phyloP scores from a whole-genome alignment of 2,113 vertebrate species.

The Mirza zaza region DNA sequence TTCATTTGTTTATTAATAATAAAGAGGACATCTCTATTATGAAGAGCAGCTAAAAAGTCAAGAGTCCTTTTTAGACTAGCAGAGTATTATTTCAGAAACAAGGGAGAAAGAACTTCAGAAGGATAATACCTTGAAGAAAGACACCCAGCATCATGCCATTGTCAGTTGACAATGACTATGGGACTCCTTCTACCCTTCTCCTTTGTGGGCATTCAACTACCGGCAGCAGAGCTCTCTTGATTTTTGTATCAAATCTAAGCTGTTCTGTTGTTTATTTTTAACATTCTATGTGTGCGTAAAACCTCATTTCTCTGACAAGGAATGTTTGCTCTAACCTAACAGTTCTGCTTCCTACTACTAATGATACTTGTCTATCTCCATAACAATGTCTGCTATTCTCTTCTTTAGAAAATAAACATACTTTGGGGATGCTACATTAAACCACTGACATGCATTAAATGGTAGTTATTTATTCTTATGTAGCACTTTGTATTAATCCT shows the following conservation, averaged over 20 bases:
- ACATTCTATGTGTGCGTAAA: neutral
- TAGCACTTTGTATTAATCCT: neutral
- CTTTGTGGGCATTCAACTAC: neutral
- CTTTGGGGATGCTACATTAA: neutral
- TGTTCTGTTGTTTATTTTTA: neutral
- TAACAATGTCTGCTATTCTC: neutral
- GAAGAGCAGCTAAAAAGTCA: conserved; percentile 22
- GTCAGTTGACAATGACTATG: neutral
- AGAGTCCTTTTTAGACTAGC: neutral
- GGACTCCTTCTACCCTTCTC: neutral
- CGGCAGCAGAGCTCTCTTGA: neutral
- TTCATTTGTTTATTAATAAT: conserved; percentile 42
- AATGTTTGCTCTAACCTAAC: neutral
- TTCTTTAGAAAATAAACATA: neutral
- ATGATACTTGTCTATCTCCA: neutral
- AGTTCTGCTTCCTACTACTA: neutral
- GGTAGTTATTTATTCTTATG: neutral
- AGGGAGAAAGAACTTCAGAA: neutral
- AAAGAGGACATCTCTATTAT: neutral
- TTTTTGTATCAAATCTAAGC: neutral
- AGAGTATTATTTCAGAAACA: neutral
- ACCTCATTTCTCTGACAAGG: neutral
- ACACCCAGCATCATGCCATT: neutral
- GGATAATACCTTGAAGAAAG: conserved; percentile 42
- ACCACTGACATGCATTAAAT: neutral